Evolutionary conservation across 2,888 invertebrate species (phyloP).

Genomic region (Drosophila barbarae): DNA sequence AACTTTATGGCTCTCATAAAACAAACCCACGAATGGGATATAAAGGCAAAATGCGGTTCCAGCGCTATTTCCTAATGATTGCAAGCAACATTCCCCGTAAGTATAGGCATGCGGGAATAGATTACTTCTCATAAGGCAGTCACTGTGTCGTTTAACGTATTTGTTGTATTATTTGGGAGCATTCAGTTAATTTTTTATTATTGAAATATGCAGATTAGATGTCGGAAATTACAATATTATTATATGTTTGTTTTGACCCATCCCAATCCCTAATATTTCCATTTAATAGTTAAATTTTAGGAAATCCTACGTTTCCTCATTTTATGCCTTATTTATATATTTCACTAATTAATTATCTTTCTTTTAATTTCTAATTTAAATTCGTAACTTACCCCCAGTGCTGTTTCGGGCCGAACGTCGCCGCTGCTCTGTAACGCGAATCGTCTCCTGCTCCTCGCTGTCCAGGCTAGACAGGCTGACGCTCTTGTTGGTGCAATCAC

Average conservation of each 20-base stretch:
- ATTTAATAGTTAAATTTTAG: not conserved
- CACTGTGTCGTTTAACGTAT: not conserved
- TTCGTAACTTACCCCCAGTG: constrained; percentile 78
- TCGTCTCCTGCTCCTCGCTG: constrained; percentile 89
- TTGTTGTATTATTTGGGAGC: not conserved
- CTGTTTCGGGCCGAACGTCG: constrained; percentile 81
- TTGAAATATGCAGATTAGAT: constrained; percentile 1
- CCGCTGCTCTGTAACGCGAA: constrained; percentile 81
- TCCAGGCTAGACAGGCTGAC: constrained; percentile 90
- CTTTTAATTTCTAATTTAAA: not conserved
- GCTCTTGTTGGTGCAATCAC: constrained; percentile 81
- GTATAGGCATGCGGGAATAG: not conserved
- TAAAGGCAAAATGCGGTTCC: constrained; percentile 10
- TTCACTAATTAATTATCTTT: no score
- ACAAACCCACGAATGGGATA: constrained; percentile 19
- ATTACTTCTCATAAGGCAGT: not conserved
- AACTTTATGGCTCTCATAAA: constrained; percentile 11
- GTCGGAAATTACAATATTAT: not conserved
- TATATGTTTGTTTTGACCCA: not conserved
- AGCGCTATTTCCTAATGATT: constrained; percentile 10
- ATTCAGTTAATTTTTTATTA: not conserved
- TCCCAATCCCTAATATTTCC: not conserved
- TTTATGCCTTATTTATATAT: not conserved
- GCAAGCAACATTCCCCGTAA: constrained; percentile 8
- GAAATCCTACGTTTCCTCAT: not conserved